phyloP scores from a whole-genome alignment of 2,113 vertebrate species.

The Picathartes gymnocephalus region DNA sequence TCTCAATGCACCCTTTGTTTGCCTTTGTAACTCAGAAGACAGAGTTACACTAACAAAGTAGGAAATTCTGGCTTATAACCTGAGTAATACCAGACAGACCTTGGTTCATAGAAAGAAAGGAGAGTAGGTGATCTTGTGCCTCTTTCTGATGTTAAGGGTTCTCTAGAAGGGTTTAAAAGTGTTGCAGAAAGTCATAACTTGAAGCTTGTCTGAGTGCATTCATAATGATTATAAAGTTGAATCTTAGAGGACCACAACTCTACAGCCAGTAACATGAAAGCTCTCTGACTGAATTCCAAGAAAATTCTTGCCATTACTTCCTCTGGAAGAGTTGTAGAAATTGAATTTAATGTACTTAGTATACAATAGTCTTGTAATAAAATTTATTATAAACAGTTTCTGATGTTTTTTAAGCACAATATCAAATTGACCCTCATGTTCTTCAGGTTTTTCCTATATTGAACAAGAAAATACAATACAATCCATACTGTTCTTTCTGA shows the following conservation, averaged over 20 bases:
- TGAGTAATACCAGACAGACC: background rate
- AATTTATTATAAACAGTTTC: background rate
- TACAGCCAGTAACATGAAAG: background rate
- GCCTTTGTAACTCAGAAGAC: background rate
- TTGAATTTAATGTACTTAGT: background rate
- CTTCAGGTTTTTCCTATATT: background rate
- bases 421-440: background rate
- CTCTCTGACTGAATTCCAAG: background rate
- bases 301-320: background rate
- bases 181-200: background rate
- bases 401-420: background rate
- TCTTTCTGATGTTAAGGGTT: background rate
- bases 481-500: background rate
- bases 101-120: background rate
- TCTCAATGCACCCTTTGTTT: background rate
- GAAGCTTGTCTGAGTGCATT: background rate
- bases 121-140: background rate
- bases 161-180: background rate
- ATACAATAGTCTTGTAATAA: background rate
- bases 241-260: background rate
- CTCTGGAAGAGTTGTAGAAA: background rate
- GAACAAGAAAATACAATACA: background rate
- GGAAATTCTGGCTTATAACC: background rate
- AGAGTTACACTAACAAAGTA: background rate
- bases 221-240: background rate